Evolutionary conservation across 1,140 invertebrate species (phyloP).

Genomic region (Drosophila parabipectinata): DNA sequence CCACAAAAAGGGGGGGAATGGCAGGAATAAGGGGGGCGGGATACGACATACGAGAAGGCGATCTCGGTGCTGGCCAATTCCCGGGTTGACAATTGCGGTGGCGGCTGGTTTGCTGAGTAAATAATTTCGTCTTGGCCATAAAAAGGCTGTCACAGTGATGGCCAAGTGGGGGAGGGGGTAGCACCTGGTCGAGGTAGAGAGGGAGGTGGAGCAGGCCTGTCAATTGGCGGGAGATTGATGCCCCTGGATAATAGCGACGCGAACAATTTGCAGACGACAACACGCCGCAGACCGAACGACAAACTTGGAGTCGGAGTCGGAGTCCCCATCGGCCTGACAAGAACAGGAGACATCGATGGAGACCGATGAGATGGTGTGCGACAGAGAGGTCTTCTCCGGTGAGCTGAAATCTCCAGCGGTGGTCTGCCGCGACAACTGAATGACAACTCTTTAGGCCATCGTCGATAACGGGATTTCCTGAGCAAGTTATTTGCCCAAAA

Average conservation of each 20-base stretch:
- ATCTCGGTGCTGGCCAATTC: slow-evolving; percentile 62
- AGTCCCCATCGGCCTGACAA: not conserved
- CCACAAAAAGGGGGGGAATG: slow-evolving; percentile 23
- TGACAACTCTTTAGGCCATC: slow-evolving; percentile 75
- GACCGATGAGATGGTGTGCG: not conserved
- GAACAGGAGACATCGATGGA: slow-evolving; percentile 7
- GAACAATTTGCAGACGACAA: slow-evolving; percentile 80
- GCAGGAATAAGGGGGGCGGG: not conserved
- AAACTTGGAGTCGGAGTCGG: slow-evolving; percentile 22
- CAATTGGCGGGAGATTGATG: slow-evolving; percentile 77
- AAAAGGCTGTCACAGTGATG: slow-evolving; percentile 52
- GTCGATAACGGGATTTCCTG: slow-evolving; percentile 48
- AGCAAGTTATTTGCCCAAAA: slow-evolving; percentile 81
- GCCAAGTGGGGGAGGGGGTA: not conserved
- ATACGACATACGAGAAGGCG: slow-evolving; percentile 8
- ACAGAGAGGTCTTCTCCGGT: slow-evolving; percentile 12
- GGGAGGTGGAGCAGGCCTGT: slow-evolving; percentile 43
- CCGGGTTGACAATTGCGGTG: slow-evolving; percentile 73
- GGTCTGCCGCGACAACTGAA: slow-evolving; percentile 70
- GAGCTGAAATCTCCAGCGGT: slow-evolving; percentile 53
- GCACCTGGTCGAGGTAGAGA: not conserved
- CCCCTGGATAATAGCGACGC: slow-evolving; percentile 81
- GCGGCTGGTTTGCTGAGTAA: slow-evolving; percentile 59
- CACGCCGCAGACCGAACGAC: slow-evolving; percentile 53
- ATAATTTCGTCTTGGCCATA: slow-evolving; percentile 79